phyloP scores from a whole-genome alignment of 2,888 invertebrate genomes.

The Thecocarcelia acutangulata region DNA sequence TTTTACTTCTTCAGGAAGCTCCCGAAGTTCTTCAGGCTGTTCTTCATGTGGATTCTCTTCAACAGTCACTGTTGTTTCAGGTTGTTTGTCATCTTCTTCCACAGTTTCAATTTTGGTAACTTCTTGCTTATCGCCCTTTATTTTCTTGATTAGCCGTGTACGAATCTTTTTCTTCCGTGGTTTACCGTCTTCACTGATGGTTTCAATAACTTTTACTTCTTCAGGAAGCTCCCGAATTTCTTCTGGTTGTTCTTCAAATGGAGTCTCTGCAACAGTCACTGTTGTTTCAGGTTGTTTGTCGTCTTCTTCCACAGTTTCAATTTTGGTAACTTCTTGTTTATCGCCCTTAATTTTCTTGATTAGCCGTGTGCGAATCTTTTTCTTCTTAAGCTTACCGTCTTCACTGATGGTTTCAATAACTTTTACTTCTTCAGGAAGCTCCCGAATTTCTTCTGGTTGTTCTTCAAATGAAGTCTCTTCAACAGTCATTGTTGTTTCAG shows the following conservation, averaged over 20 bases:
- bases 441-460: not conserved
- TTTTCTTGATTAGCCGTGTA: slow-evolving; percentile 54
- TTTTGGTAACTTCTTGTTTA: slow-evolving; percentile 39
- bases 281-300: slow-evolving; percentile 39
- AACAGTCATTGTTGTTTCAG: slow-evolving; percentile 29
- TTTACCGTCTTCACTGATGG: not conserved
- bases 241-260: slow-evolving; percentile 19
- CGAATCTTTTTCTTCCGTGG: slow-evolving; percentile 50
- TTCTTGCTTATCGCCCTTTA: slow-evolving; percentile 56
- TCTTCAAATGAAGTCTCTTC: slow-evolving; percentile 9
- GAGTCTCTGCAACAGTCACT: slow-evolving; percentile 25
- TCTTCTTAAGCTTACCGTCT: slow-evolving; percentile 32
- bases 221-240: not conserved
- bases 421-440: slow-evolving; percentile 30
- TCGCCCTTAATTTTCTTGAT: slow-evolving; percentile 37
- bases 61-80: slow-evolving; percentile 57
- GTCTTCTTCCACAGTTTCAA: slow-evolving; percentile 44
- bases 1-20: slow-evolving; percentile 51
- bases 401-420: slow-evolving; percentile 17
- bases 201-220: slow-evolving; percentile 20
- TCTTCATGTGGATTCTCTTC: slow-evolving; percentile 43
- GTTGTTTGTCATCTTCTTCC: slow-evolving; percentile 55
- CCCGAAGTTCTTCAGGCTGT: slow-evolving; percentile 26
- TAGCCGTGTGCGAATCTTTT: slow-evolving; percentile 27
- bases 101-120: slow-evolving; percentile 55